Percentiles rank a stretch among this genome's conserved stretches.
These are phyloP conservation scores for Zaprionus inermis DNA, from an alignment of 1,140 invertebrate genomes.

Conservation along the genomic window DNA sequence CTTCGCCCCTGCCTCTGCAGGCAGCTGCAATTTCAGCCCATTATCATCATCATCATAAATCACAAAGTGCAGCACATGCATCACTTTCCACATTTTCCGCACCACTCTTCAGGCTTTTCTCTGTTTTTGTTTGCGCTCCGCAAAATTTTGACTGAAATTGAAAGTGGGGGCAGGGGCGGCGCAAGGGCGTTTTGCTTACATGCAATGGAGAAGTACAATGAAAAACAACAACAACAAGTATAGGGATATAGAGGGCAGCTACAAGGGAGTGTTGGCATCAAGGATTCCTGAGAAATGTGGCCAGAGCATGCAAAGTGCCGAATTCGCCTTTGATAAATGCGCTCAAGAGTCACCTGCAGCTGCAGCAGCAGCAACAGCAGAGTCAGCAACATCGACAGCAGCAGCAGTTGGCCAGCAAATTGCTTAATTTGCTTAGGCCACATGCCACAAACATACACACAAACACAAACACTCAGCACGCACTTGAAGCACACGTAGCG, in stretches of 20 bases:
- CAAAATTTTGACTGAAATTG: slow-evolving; percentile 21
- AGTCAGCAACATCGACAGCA: slow-evolving; percentile 9
- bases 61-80: slow-evolving; percentile 77
- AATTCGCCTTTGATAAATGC: slow-evolving; percentile 70
- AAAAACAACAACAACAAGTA: slow-evolving; percentile 35
- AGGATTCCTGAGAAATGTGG: slow-evolving; percentile 62
- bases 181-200: slow-evolving; percentile 35
- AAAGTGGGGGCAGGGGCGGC: not conserved
- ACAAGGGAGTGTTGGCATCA: not conserved
- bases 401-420: slow-evolving; percentile 57
- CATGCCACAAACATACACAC: slow-evolving; percentile 35
- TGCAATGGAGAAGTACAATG: slow-evolving; percentile 67
- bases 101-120: slow-evolving; percentile 35
- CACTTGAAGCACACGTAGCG: slow-evolving; percentile 23
- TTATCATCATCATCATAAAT: slow-evolving; percentile 75
- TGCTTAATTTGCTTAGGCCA: slow-evolving; percentile 73
- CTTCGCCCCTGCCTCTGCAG: not conserved
- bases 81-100: slow-evolving; percentile 68
- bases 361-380: slow-evolving; percentile 29
- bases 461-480: slow-evolving; percentile 12
- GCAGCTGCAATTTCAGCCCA: slow-evolving; percentile 55
- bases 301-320: slow-evolving; percentile 68
- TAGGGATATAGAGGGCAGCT: slow-evolving; percentile 12
- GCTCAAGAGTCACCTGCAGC: slow-evolving; percentile 55
- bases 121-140: slow-evolving; percentile 57